These are phyloP conservation scores for Drosophila nannoptera DNA, from an alignment of 1,140 invertebrate genomes.

Conservation along the genomic window DNA sequence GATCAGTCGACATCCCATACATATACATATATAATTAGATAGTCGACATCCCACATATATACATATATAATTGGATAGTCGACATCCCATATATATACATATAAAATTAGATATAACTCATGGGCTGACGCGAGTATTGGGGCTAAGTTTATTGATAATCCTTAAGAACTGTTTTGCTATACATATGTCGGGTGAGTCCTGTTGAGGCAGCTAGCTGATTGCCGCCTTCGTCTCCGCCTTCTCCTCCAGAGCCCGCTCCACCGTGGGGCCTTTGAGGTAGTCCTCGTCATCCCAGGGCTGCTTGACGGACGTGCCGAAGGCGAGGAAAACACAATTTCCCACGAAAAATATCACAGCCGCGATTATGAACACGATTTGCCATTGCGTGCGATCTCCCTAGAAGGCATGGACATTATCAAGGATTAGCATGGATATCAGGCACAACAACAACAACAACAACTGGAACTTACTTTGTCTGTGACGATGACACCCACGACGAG, in stretches of 20 bases:
- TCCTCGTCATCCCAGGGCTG: constrained; percentile 90
- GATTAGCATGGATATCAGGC: background rate
- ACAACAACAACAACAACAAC: background rate
- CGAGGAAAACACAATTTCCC: constrained; percentile 56
- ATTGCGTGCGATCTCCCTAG: constrained; percentile 88
- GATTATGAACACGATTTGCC: constrained; percentile 82
- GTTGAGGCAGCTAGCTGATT: constrained; percentile 82
- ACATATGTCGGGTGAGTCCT: no score
- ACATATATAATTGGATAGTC: no score
- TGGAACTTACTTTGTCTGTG: constrained; percentile 81
- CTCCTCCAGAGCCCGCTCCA: constrained; percentile 20
- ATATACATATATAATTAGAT: no score
- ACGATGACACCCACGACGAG: constrained; percentile 83
- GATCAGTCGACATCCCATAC: no score
- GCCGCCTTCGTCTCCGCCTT: constrained; percentile 78
- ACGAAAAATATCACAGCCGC: constrained; percentile 60
- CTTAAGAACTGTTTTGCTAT: no score
- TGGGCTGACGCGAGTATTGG: no score
- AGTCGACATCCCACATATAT: no score
- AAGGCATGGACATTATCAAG: constrained; percentile 62
- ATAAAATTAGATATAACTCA: no score
- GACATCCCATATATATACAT: no score
- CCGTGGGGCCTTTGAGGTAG: constrained; percentile 80
- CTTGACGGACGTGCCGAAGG: constrained; percentile 88
- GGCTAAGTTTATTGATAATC: no score